phyloP scores from a whole-genome alignment of 2,797 vertebrate genomes.

The Anguilla megastoma region DNA sequence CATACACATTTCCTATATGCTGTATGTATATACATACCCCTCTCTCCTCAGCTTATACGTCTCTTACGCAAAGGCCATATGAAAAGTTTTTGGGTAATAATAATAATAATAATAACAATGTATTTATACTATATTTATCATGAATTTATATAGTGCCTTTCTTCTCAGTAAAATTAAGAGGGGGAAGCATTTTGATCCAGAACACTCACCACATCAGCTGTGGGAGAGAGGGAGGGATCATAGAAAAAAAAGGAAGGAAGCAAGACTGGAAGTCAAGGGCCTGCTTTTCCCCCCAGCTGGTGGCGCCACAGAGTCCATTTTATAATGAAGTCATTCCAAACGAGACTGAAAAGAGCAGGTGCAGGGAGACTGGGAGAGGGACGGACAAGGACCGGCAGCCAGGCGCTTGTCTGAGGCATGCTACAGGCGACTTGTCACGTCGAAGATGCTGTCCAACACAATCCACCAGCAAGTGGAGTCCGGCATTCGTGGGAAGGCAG shows the following conservation, averaged over 20 bases:
- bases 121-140: not conserved
- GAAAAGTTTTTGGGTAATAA: not conserved
- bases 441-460: not conserved
- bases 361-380: not conserved
- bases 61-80: not conserved
- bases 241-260: not conserved
- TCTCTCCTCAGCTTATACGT: not conserved
- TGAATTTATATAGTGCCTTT: not conserved
- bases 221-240: not conserved
- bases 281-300: not conserved
- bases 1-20: not conserved
- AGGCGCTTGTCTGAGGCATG: not conserved
- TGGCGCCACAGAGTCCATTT: not conserved
- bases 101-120: not conserved
- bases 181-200: not conserved
- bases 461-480: not conserved
- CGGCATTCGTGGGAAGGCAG: not conserved
- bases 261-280: not conserved
- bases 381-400: not conserved
- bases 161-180: not conserved
- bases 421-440: not conserved
- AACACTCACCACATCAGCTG: not conserved
- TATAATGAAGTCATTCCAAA: not conserved
- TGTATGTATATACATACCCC: not conserved
- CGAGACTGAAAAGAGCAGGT: not conserved